phyloP scores from a whole-genome alignment of 2,113 vertebrate species.

The Cheilinus undulatus region DNA sequence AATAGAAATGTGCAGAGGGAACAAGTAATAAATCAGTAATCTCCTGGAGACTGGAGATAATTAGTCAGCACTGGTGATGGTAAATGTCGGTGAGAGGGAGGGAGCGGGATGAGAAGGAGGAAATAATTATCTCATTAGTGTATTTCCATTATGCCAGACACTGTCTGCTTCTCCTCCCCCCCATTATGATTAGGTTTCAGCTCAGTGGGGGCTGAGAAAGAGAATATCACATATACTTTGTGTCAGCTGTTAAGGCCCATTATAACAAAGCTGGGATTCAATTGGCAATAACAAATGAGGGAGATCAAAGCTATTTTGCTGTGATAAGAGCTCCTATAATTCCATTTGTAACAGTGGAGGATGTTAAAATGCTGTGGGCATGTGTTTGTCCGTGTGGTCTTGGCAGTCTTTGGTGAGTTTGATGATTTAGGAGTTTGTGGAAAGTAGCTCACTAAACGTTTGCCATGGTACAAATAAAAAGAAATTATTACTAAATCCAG shows the following conservation, averaged over 20 bases:
- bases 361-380: background rate
- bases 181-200: conserved; percentile 34
- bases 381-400: background rate
- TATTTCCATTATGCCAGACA: conserved; percentile 38
- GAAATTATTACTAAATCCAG: too few species aligned
- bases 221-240: conserved; percentile 25
- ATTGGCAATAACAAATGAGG: conserved; percentile 25
- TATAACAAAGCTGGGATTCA: conserved; percentile 22
- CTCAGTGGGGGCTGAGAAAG: conserved; percentile 13
- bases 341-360: conserved; percentile 11
- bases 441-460: too few species aligned
- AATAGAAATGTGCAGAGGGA: conserved; percentile 21
- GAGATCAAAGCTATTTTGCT: conserved; percentile 17
- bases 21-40: conserved; percentile 39
- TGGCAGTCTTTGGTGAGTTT: too few species aligned
- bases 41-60: conserved; percentile 29
- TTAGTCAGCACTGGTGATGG: conserved; percentile 34
- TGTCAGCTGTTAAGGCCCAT: conserved; percentile 42
- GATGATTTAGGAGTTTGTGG: too few species aligned
- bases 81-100: conserved; percentile 18
- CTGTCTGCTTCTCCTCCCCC: conserved; percentile 32
- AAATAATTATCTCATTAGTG: conserved; percentile 57
- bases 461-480: too few species aligned
- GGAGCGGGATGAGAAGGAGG: conserved; percentile 28
- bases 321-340: background rate